A percentile compares a stretch with the other conserved stretches of the same genome.
These are phyloP conservation scores for Enteromius radiatus DNA, from an alignment of 2,797 vertebrate species.

Conservation along the genomic window DNA sequence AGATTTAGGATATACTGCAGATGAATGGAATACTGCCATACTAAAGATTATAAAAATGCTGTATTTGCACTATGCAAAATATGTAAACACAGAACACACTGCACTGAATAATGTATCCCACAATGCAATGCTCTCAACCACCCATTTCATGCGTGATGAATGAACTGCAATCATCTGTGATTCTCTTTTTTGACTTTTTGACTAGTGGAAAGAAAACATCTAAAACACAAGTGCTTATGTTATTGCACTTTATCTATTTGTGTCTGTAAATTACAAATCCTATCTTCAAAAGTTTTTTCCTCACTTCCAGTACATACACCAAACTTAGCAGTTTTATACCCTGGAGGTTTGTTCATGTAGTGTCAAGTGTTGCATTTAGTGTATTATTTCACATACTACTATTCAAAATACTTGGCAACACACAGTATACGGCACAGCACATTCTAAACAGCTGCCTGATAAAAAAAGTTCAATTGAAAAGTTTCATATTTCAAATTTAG, in stretches of 20 bases:
- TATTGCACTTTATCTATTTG: not conserved
- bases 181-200: not conserved
- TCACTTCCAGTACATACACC: not conserved
- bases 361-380: not conserved
- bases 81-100: not conserved
- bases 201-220: not conserved
- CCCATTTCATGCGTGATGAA: not conserved
- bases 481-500: not conserved
- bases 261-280: not conserved
- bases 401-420: not conserved
- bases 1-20: not conserved
- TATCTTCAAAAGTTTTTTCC: not conserved
- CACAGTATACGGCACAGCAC: not conserved
- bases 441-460: not conserved
- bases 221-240: not conserved
- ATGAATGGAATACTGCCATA: not conserved
- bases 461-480: not conserved
- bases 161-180: not conserved
- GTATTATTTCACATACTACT: not conserved
- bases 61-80: not conserved
- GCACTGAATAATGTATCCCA: not conserved
- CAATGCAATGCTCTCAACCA: not conserved
- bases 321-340: not conserved
- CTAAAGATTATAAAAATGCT: not conserved
- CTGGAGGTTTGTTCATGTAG: not conserved